Conservation (phyloP, 2,797 vertebrate species). For the Bradypodion ventrale region DNA sequence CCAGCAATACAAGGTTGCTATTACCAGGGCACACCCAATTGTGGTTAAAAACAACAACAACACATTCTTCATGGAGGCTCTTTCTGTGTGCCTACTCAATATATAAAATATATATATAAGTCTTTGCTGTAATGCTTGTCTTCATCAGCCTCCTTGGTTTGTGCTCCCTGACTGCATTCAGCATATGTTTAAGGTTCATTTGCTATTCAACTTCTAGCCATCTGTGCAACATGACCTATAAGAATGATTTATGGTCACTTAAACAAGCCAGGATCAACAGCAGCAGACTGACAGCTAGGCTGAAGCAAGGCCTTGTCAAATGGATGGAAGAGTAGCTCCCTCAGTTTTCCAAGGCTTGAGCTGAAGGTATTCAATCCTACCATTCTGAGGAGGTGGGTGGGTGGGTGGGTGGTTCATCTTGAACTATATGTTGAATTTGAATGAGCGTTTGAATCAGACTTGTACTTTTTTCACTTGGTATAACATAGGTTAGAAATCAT, state of each 20-base stretch:
- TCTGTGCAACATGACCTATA: conserved; percentile 51
- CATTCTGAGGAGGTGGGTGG: no score
- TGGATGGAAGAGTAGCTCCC: conserved; percentile 1
- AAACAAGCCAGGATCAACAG: conserved; percentile 20
- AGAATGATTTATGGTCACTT: conserved; percentile 39
- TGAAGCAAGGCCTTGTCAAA: conserved; percentile 14
- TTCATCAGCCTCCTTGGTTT: conserved; percentile 3
- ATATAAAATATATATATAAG: no score
- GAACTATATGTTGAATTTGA: background rate
- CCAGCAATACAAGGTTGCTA: no score
- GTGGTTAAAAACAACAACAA: no score
- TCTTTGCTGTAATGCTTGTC: background rate
- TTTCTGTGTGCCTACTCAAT: no score
- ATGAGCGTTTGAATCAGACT: background rate
- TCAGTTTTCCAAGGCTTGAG: background rate
- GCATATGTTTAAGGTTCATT: conserved; percentile 29
- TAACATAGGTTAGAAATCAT: background rate
- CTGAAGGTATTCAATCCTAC: background rate
- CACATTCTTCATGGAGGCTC: no score
- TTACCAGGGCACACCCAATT: no score
- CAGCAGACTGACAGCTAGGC: conserved; percentile 27
- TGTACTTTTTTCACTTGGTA: background rate
- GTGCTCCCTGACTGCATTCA: background rate
- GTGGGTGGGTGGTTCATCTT: no score
- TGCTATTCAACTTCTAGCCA: conserved; percentile 32